Evolutionary conservation across 2,113 vertebrate species (phyloP).

Genomic region (Dasyurus viverrinus): DNA sequence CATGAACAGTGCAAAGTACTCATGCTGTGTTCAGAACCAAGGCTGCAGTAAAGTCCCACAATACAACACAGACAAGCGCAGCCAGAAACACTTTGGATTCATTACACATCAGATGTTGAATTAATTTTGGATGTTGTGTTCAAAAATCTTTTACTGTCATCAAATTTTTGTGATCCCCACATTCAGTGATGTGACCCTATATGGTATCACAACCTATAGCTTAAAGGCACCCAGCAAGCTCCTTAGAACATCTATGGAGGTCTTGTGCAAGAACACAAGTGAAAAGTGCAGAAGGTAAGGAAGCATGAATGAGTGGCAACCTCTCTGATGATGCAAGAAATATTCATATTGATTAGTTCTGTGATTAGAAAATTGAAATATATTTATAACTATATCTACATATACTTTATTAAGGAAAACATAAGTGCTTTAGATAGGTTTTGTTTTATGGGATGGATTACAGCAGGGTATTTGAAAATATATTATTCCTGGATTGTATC

Average conservation of each 20-base stretch:
- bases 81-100: no score
- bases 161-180: no score
- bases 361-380: background rate
- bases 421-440: background rate
- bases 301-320: background rate
- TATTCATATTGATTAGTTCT: background rate
- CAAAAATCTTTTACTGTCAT: no score
- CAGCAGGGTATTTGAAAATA: background rate
- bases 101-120: no score
- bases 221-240: background rate
- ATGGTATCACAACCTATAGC: no score
- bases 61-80: no score
- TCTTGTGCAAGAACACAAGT: background rate
- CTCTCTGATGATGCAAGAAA: background rate
- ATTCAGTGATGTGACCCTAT: no score
- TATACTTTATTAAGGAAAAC: background rate
- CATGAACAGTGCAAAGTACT: no score
- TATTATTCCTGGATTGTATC: constrained; percentile 1
- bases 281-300: background rate
- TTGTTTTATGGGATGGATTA: background rate
- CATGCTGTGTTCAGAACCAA: no score
- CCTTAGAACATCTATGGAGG: background rate
- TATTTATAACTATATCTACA: background rate
- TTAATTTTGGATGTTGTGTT: no score
- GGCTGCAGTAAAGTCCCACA: no score